Evolutionary conservation across 2,113 vertebrate genomes (phyloP).

Genomic region (Antechinus flavipes): DNA sequence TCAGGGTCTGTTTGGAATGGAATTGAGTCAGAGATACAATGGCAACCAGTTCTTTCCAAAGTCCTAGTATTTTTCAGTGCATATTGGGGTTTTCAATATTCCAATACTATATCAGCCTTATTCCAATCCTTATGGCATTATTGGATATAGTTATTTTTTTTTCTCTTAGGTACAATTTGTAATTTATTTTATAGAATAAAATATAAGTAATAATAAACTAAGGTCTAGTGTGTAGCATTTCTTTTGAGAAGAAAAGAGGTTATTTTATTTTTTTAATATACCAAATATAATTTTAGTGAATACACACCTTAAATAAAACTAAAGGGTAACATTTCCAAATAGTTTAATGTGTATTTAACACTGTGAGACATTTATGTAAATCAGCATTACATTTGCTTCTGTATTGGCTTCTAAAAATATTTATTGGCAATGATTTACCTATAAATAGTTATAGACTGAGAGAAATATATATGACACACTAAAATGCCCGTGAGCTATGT

Average conservation of each 20-base stretch:
- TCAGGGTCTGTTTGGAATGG: neutral
- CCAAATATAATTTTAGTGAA: neutral
- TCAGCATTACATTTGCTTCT: neutral
- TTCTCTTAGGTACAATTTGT: neutral
- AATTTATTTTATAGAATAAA: neutral
- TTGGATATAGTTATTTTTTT: neutral
- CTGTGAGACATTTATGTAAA: neutral
- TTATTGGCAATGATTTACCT: neutral
- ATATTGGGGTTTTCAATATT: neutral
- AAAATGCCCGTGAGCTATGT: neutral
- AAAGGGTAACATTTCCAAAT: neutral
- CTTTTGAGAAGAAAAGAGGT: neutral
- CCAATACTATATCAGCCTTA: neutral
- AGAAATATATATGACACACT: neutral
- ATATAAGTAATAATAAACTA: neutral
- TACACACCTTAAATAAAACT: neutral
- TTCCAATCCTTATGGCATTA: constrained; percentile 4
- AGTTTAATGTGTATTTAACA: neutral
- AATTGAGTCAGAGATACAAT: constrained; percentile 59
- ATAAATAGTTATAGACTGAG: neutral
- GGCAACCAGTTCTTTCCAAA: constrained; percentile 55
- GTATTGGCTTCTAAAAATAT: neutral
- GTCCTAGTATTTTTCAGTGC: neutral
- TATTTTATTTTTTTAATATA: neutral
- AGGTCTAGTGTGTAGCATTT: neutral